Evolutionary conservation across 53 echinoderm and acorn worm genomes (phyloP).

Genomic region (Holothuria scabra): DNA sequence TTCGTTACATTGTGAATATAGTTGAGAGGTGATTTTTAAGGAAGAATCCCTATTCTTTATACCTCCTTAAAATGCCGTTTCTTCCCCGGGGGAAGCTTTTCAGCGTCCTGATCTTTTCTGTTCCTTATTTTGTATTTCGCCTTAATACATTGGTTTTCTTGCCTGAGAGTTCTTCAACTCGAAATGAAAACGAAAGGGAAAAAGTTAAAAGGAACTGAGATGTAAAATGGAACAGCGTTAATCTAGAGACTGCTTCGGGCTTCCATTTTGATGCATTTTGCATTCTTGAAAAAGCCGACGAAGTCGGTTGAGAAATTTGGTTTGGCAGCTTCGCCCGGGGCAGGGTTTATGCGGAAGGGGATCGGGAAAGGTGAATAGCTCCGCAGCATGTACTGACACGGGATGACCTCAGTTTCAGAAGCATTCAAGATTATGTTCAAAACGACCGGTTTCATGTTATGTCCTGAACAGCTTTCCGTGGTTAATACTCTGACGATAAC

Average conservation of each 20-base stretch:
- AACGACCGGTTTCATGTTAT: slow-evolving; percentile 16
- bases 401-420: slow-evolving; percentile 33
- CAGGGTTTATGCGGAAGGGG: slow-evolving; percentile 52
- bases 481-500: no score
- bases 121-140: slow-evolving; percentile 26
- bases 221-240: slow-evolving; percentile 50
- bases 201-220: slow-evolving; percentile 46
- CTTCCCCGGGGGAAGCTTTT: slow-evolving; percentile 29
- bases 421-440: slow-evolving; percentile 23
- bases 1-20: slow-evolving; percentile 44
- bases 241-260: slow-evolving; percentile 45
- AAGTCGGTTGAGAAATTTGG: slow-evolving; percentile 47
- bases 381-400: slow-evolving; percentile 33
- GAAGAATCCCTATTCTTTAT: slow-evolving; percentile 9
- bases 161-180: slow-evolving; percentile 31
- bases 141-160: slow-evolving; percentile 30
- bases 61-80: slow-evolving; percentile 26
- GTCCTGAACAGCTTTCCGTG: no score
- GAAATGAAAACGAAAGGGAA: slow-evolving; percentile 32
- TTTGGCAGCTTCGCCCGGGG: slow-evolving; percentile 47
- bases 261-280: slow-evolving; percentile 53
- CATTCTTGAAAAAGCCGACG: slow-evolving; percentile 53
- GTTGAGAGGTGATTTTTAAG: slow-evolving; percentile 46
- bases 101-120: slow-evolving; percentile 39
- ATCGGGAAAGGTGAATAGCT: slow-evolving; percentile 32